A percentile compares a stretch with the other conserved stretches of the same genome.
These are phyloP conservation scores for Oncorhynchus keta DNA, from an alignment of 2,113 vertebrate genomes.

Conservation along the genomic window DNA sequence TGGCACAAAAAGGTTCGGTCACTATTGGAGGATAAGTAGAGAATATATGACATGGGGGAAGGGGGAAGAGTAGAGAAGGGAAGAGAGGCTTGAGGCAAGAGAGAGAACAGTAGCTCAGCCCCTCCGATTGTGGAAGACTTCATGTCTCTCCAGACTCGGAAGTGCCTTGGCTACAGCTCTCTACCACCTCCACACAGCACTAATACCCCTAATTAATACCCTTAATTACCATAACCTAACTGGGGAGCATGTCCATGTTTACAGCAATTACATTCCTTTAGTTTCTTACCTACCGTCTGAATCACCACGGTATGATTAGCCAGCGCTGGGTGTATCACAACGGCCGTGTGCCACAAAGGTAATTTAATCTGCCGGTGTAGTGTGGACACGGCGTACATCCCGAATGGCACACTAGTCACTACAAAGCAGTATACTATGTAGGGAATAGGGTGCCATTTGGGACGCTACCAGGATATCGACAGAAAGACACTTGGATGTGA, in stretches of 20 bases:
- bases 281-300: conserved; percentile 28
- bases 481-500: conserved; percentile 10
- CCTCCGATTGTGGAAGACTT: too few relatives aligned
- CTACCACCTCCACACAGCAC: not conserved
- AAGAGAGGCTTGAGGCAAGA: too few relatives aligned
- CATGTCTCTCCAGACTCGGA: too few relatives aligned
- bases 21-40: too few relatives aligned
- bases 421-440: too few relatives aligned
- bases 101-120: too few relatives aligned
- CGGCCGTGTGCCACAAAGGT: conserved; percentile 43
- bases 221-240: conserved; percentile 33
- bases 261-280: conserved; percentile 45
- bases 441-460: not conserved
- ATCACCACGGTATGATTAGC: conserved; percentile 51
- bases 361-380: conserved; percentile 54
- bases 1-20: too few relatives aligned
- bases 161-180: not conserved
- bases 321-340: conserved; percentile 25
- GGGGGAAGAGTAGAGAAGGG: too few relatives aligned
- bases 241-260: conserved; percentile 25
- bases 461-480: not conserved
- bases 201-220: not conserved
- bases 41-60: too few relatives aligned
- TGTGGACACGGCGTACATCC: conserved; percentile 43
- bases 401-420: conserved; percentile 7